Conservation (phyloP, 2,888 invertebrate genomes). For the Sphaeridia pumilis region DNA sequence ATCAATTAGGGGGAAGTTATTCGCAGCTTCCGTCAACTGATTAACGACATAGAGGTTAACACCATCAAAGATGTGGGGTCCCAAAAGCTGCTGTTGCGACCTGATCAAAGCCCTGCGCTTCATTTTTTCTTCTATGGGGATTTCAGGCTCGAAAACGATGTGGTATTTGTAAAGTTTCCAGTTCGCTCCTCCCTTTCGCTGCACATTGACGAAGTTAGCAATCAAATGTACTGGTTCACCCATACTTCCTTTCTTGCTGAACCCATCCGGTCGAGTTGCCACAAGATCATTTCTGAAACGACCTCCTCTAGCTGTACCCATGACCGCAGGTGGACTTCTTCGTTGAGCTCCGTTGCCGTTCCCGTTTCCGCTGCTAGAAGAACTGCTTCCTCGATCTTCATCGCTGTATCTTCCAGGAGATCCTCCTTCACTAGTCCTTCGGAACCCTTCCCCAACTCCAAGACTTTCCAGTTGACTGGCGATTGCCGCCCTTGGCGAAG, state of each 20-base stretch:
- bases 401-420: not conserved
- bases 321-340: conserved; percentile 6
- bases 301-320: not conserved
- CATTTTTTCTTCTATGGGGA: conserved; percentile 49
- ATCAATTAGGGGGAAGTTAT: not conserved
- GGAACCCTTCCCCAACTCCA: not conserved
- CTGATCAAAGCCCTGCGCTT: conserved; percentile 51
- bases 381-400: conserved; percentile 2
- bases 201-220: conserved; percentile 58
- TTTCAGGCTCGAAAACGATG: conserved; percentile 58
- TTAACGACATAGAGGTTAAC: conserved; percentile 51
- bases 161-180: conserved; percentile 66
- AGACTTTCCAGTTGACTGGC: conserved; percentile 1
- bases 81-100: conserved; percentile 46
- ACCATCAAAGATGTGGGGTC: conserved; percentile 60
- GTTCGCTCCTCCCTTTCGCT: conserved; percentile 44
- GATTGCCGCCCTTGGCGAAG: not conserved
- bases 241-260: conserved; percentile 40
- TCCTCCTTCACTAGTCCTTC: conserved; percentile 4
- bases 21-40: conserved; percentile 39
- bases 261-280: not conserved
- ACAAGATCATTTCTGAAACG: conserved; percentile 8
- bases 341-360: not conserved
- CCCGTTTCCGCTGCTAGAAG: not conserved
- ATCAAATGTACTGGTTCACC: conserved; percentile 46